phyloP scores from a whole-genome alignment of 2,888 invertebrate genomes.

The Trachelus tabidus region DNA sequence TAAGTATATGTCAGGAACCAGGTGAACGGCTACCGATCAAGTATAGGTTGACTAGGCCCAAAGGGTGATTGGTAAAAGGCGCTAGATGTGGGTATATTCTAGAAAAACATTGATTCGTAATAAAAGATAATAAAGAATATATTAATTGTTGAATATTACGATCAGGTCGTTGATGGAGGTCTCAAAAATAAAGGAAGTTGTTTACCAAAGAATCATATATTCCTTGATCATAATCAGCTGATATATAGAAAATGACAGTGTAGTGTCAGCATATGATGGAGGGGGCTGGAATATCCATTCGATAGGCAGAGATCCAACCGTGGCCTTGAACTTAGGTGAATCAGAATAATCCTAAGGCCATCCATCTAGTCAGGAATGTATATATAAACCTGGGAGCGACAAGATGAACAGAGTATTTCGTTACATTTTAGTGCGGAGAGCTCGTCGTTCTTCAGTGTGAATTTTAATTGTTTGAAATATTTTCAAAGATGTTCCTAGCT shows the following conservation, averaged over 20 bases:
- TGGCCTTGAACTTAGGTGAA: constrained; percentile 47
- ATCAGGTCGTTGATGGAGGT: neutral
- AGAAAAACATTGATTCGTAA: too few relatives aligned
- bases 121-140: neutral
- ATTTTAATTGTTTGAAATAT: neutral
- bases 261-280: neutral
- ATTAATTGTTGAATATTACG: neutral
- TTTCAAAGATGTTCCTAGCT: neutral
- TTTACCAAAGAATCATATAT: neutral
- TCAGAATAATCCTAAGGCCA: constrained; percentile 39
- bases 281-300: constrained; percentile 1
- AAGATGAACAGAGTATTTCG: constrained; percentile 6
- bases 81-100: neutral
- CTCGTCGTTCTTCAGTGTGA: neutral
- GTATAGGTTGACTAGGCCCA: neutral
- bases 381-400: constrained; percentile 37
- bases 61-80: neutral
- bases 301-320: constrained; percentile 29
- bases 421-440: neutral
- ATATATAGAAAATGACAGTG: neutral
- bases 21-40: neutral
- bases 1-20: neutral
- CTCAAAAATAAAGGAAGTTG: neutral
- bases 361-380: constrained; percentile 37
- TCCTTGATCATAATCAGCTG: neutral